These are phyloP conservation scores for Diphyllodes magnificus DNA, from an alignment of 2,113 vertebrate species.

Conservation along the genomic window DNA sequence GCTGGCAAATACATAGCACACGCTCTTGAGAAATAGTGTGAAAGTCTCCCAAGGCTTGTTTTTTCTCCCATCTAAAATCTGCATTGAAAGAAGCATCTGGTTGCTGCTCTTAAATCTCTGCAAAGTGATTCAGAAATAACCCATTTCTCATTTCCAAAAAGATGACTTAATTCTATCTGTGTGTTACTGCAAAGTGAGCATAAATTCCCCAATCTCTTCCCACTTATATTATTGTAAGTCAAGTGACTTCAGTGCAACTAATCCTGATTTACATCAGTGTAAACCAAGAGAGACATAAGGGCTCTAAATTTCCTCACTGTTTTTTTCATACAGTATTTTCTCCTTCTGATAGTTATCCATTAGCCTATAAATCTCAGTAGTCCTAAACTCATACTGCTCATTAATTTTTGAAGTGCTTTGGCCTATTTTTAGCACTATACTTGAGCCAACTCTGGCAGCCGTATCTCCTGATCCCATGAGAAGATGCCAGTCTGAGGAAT, in stretches of 20 bases:
- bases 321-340: slow-evolving; percentile 19
- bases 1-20: not conserved
- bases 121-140: slow-evolving; percentile 14
- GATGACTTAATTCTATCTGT: slow-evolving; percentile 39
- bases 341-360: slow-evolving; percentile 36
- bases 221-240: slow-evolving; percentile 13
- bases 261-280: slow-evolving; percentile 44
- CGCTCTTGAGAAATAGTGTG: not conserved
- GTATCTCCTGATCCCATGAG: not conserved
- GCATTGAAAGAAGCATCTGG: not conserved
- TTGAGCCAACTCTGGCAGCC: not conserved
- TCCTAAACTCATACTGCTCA: slow-evolving; percentile 30
- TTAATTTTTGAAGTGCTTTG: slow-evolving; percentile 43
- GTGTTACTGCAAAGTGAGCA: slow-evolving; percentile 10
- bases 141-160: slow-evolving; percentile 30
- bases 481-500: not conserved
- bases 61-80: not conserved
- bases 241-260: slow-evolving; percentile 34
- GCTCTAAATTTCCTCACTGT: slow-evolving; percentile 35
- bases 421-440: not conserved
- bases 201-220: slow-evolving; percentile 36
- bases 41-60: not conserved
- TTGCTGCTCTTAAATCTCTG: not conserved
- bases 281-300: slow-evolving; percentile 1
- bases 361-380: slow-evolving; percentile 46